Base-by-base conservation (phyloP, 2,797 vertebrate species). In the Scyliorhinus canicula region DNA sequence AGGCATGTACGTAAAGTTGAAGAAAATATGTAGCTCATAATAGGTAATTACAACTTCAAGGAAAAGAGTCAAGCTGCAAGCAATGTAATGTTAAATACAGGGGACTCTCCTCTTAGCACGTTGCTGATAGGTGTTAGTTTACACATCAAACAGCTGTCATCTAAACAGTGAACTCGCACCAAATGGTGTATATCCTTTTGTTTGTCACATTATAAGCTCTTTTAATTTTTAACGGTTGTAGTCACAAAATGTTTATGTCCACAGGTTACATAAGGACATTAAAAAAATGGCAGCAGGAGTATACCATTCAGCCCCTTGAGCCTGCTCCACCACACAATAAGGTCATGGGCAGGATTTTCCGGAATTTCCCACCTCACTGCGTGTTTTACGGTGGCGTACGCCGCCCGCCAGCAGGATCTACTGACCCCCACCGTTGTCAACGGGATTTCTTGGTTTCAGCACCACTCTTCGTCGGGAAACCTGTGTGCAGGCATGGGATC, bases 81-180 rank as follows among this genome's bases (percentile, higher is more conserved):
- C 35, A 90, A 90, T 90, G 16, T 57, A 88, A 16, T 57, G 85
- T 8, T 57, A 90, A 90, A 57, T 63, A 90, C 86, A 88, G 86
- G 55, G 24, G n/a, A n/a, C 55, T 90, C 55, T 90, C 35, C 86
- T n/a, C 1, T n/a, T 60, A 60, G 19, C 5, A 90, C 35, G 31
- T 90, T 90, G 55, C 55, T 24, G 35, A 90, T 55, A 28, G 71
- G 50, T 57, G 52, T 55, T 88, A 1, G 3, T 88, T 88, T 88
- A 88, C 35, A 90, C 86, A 40, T 63, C 55, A 90, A 90, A 90
- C 55, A 90, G 86, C 86, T 90, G 85, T 55, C 85, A 88, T 55
- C 31, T 55, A n/a, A 88, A 57, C 52, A 14, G 52, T 90, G 35
- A 35, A 60, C 60, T 90, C 40, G 14, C 55, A 40, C 8, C 55